Base-by-base conservation (phyloP, 2,113 vertebrate species). In the Struthio camelus region DNA sequence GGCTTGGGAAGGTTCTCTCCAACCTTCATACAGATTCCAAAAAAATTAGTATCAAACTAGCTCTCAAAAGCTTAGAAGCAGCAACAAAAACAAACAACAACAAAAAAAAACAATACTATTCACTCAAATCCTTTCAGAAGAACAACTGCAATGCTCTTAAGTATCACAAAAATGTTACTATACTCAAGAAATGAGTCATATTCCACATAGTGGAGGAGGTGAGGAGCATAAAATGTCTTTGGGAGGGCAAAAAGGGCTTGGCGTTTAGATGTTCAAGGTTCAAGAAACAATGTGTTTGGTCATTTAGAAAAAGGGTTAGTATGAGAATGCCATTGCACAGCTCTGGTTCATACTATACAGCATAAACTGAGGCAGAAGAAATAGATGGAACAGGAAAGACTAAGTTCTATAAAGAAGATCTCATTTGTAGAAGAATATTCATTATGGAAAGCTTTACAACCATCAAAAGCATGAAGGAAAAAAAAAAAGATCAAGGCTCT, bases 61-160 rank as follows among this genome's bases (percentile, higher is more conserved):
- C 2, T n/a, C 76, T 42, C 62, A 76, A 58, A 48, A 86, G 61
- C 46, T 90, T 89, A 82, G 82, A 93, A 82, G 51, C 24, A 85
- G 58, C 34, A 81, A 48, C 4, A 80, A 69, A 86, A 94, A 86
- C 64, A n/a, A n/a, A n/a, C n/a, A n/a, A n/a, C n/a, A n/a, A n/a
- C 40, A 80, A 48, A 4, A 84, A 61, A 91, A 94, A 87, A 61
- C 84, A 73, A 71, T 6, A 54, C 34, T 23, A 46, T 22, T 50
- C 14, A 79, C 94, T 72, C 3, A 89, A 85, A 54, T 25, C 16
- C 80, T 81, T 27, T 30, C n/a, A 36, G 50, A 34, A 40, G 14
- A 80, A 9, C 20, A 81, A 51, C 53, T 59, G 19, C 19, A 44
- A 4, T 0, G 14, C 36, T 86, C 61, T 1, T 42, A 15, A 50